Base-by-base conservation (phyloP, 2,113 vertebrate genomes). In the Oceanites oceanicus region DNA sequence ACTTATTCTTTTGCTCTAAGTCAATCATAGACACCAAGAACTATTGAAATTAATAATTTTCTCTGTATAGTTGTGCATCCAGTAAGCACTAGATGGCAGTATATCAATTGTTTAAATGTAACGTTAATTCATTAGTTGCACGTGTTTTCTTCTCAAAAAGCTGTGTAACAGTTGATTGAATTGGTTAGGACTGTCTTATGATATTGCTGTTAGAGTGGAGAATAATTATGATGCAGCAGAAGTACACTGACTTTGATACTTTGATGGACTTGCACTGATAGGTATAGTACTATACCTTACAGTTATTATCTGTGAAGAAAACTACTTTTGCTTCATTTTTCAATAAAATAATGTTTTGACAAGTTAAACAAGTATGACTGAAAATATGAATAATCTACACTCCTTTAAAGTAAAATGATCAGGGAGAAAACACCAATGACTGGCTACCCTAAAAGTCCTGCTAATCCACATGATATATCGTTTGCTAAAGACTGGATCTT, bases 1-100 rank as follows among this genome's bases (percentile, higher is more conserved):
- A 84, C 34, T 32, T 49, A 2, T 5, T 53, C 15, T 47, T 78
- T 78, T 61, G 40, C 58, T 61, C 3, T 6, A 67, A 45, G 55
- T 50, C 25, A 53, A 11, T n/a, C 13, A 10, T 5, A 71, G 59
- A 19, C 34, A 58, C 3, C 18, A n/a, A 30, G 15, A 32, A 15
- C 27, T 23, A 65, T 4, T 5, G 7, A 30, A 93, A 49, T 3
- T 2, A 68, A 44, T 13, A 27, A 23, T n/a, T 38, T 61, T 75
- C 44, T 52, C 29, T 52, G 13, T 42, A 4, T 61, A 10, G 23
- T 21, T 23, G 8, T 66, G 74, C 84, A 26, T 79, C 47, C 49
- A 55, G 11, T 70, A 49, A 73, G 73, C 97, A 82, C 94, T 82
- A 95, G 97, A 70, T 96, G 97, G 97, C 95, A 92, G 56, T 49